Conservation (phyloP, 2,888 invertebrate genomes). For the Latrodectus elegans region DNA sequence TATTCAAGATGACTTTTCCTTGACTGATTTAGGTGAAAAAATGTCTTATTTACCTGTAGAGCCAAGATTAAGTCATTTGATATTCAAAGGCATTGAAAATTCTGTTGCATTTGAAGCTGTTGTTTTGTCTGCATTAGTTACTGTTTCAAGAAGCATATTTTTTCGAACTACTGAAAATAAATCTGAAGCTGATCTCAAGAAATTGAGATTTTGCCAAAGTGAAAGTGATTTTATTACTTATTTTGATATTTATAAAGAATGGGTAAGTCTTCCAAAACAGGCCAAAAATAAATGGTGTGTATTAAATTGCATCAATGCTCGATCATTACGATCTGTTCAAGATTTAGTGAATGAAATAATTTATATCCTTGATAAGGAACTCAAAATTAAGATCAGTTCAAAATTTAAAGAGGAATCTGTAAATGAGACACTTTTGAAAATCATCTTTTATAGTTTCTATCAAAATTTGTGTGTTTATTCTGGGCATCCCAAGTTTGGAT, state of each 20-base stretch:
- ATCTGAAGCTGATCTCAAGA: constrained; percentile 72
- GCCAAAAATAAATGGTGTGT: constrained; percentile 73
- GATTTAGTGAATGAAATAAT: constrained; percentile 63
- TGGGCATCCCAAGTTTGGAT: constrained; percentile 53
- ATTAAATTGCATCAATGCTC: constrained; percentile 74
- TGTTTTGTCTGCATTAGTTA: constrained; percentile 73
- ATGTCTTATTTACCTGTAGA: constrained; percentile 74
- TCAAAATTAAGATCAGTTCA: constrained; percentile 23
- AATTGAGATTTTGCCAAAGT: constrained; percentile 72
- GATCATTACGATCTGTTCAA: constrained; percentile 72
- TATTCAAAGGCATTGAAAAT: constrained; percentile 50
- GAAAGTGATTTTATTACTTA: constrained; percentile 73
- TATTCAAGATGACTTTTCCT: constrained; percentile 70
- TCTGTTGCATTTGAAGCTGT: constrained; percentile 72
- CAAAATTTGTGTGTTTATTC: constrained; percentile 64
- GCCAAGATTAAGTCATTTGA: constrained; percentile 73
- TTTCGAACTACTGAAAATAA: constrained; percentile 73
- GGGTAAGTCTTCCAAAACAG: constrained; percentile 72
- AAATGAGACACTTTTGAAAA: constrained; percentile 26
- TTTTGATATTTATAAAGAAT: constrained; percentile 70
- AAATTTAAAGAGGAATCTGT: constrained; percentile 41
- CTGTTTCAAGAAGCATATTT: constrained; percentile 73
- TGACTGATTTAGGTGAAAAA: constrained; percentile 73
- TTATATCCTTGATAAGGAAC: constrained; percentile 45
- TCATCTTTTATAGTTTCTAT: constrained; percentile 59